Evolutionary conservation across 1,140 invertebrate species (phyloP).

Genomic region (Drosophila micromelanica): DNA sequence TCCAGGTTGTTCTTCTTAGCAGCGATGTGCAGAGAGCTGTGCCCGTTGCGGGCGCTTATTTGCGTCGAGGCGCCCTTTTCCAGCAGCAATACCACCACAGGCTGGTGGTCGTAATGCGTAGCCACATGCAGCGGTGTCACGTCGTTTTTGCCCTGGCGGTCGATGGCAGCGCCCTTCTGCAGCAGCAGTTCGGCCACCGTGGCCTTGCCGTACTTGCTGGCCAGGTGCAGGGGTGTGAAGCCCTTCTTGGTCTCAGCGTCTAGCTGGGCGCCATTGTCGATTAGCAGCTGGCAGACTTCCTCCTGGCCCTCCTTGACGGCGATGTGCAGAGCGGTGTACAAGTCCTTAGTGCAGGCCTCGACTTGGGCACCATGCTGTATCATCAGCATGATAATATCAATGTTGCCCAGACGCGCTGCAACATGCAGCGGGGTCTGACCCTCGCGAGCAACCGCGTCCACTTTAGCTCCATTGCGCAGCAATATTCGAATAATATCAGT

Average conservation of each 20-base stretch:
- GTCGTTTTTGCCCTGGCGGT: conserved; percentile 98
- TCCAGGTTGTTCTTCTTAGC: conserved; percentile 99
- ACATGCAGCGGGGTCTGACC: conserved; percentile 98
- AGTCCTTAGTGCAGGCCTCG: conserved; percentile 95
- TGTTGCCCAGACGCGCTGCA: conserved; percentile 95
- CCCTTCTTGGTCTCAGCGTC: conserved; percentile 97
- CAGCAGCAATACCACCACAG: conserved; percentile 94
- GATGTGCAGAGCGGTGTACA: conserved; percentile 98
- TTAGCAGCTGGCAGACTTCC: conserved; percentile 93
- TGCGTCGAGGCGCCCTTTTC: conserved; percentile 98
- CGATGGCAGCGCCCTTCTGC: conserved; percentile 93
- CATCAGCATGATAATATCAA: conserved; percentile 95
- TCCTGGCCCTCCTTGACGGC: conserved; percentile 96
- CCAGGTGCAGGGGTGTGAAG: conserved; percentile 98
- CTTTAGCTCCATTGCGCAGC: conserved; percentile 96
- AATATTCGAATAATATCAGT: conserved; percentile 98
- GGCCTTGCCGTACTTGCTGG: conserved; percentile 98
- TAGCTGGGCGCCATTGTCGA: conserved; percentile 97
- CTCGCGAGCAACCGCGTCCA: conserved; percentile 97
- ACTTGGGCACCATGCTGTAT: conserved; percentile 95
- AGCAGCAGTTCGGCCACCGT: conserved; percentile 95
- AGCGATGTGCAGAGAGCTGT: conserved; percentile 98
- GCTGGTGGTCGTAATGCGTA: conserved; percentile 98
- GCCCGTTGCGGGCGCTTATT: conserved; percentile 98
- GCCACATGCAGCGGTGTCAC: conserved; percentile 99